Evolutionary conservation across 2,888 invertebrate genomes (phyloP).

Genomic region (Trichopria drosophilae): DNA sequence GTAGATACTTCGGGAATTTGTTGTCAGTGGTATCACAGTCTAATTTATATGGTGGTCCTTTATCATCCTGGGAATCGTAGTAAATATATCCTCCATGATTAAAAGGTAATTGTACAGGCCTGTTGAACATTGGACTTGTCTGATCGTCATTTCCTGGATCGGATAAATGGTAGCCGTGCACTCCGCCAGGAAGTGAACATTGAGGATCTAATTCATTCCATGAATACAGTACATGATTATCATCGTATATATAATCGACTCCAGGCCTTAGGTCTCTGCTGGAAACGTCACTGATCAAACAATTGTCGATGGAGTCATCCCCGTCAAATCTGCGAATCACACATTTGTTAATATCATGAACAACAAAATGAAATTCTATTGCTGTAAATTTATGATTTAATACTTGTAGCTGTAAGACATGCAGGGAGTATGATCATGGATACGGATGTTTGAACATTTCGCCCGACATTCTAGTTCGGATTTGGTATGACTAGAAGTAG

Average conservation of each 20-base stretch:
- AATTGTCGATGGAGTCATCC: slow-evolving; percentile 69
- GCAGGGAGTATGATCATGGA: slow-evolving; percentile 68
- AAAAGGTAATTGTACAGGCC: no score
- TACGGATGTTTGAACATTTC: slow-evolving; percentile 61
- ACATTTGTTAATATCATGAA: no score
- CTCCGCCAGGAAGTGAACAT: slow-evolving; percentile 56
- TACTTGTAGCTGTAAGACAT: slow-evolving; percentile 77
- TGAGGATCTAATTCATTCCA: slow-evolving; percentile 79
- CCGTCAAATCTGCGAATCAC: no score
- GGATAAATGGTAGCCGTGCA: no score
- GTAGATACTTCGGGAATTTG: no score
- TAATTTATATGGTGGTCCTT: no score
- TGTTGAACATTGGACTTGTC: no score
- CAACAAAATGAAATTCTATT: no score
- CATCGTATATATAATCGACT: slow-evolving; percentile 72
- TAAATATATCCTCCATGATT: no score
- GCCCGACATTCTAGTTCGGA: slow-evolving; percentile 68
- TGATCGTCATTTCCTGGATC: no score
- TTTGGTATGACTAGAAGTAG: slow-evolving; percentile 67
- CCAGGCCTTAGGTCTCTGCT: slow-evolving; percentile 74
- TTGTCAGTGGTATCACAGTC: no score
- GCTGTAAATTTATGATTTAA: neutral
- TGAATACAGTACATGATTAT: slow-evolving; percentile 73
- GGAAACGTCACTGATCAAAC: slow-evolving; percentile 76
- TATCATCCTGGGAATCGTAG: no score